Conservation (phyloP, 64 coral and sea anemone species). For the Pocillopora damicornis region DNA sequence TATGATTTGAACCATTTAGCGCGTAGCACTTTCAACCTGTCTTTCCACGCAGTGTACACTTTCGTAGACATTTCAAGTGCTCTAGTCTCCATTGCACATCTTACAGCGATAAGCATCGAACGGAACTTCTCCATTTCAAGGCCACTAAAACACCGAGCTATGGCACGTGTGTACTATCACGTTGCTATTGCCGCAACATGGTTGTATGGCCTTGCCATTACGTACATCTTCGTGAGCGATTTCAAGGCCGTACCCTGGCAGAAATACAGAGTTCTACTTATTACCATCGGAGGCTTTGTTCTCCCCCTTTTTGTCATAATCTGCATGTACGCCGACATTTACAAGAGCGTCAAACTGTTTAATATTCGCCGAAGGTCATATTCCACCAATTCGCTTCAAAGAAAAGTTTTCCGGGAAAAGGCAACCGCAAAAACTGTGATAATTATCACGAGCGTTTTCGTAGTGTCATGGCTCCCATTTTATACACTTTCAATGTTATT, state of each 20-base stretch:
- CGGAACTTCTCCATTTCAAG: slow-evolving; percentile 71
- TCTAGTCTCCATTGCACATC: slow-evolving; percentile 65
- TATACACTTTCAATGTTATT: slow-evolving; percentile 10
- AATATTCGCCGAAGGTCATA: slow-evolving; percentile 5
- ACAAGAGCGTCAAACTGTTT: slow-evolving; percentile 26
- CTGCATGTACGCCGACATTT: slow-evolving; percentile 25
- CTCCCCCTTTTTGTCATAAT: slow-evolving; percentile 62
- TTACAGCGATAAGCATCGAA: slow-evolving; percentile 72
- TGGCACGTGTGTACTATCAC: slow-evolving; percentile 49
- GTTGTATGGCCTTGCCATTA: slow-evolving; percentile 34
- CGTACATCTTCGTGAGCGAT: slow-evolving; percentile 20
- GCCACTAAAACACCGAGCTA: slow-evolving; percentile 41
- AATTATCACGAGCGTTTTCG: slow-evolving; percentile 15
- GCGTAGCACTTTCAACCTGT: neutral
- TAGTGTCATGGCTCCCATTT: slow-evolving; percentile 33
- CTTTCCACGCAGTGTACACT: slow-evolving; percentile 14
- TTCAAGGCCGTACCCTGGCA: neutral
- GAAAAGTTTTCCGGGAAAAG: neutral
- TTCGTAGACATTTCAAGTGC: slow-evolving; percentile 74
- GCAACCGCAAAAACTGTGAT: slow-evolving; percentile 14
- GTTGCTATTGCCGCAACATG: slow-evolving; percentile 29
- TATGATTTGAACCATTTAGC: neutral
- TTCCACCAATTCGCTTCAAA: neutral
- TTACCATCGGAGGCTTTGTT: slow-evolving; percentile 50
- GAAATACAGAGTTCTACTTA: slow-evolving; percentile 33